Percentiles rank a stretch among this genome's conserved stretches.
phyloP scores from a whole-genome alignment of 2,113 vertebrate genomes.

The Asarcornis scutulata region DNA sequence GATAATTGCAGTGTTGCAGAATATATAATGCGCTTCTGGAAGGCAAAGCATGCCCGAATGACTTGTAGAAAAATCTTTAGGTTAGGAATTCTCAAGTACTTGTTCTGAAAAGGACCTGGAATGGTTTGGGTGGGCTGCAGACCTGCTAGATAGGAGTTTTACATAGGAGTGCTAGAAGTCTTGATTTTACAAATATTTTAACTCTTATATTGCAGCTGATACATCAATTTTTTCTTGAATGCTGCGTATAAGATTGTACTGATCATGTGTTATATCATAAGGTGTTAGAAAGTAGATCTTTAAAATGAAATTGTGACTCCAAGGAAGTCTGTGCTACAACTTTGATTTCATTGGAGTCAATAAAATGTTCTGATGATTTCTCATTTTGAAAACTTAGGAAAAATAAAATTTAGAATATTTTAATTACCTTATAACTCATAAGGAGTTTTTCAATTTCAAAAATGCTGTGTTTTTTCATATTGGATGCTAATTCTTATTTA shows the following conservation, averaged over 20 bases:
- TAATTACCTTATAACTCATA: not conserved
- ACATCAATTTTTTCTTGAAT: not conserved
- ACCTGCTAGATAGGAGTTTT: not conserved
- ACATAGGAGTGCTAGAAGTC: not conserved
- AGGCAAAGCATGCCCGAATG: not conserved
- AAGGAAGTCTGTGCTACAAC: not conserved
- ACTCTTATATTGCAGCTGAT: not conserved
- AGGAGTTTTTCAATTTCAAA: not conserved
- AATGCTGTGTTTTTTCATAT: not conserved
- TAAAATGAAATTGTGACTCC: not conserved
- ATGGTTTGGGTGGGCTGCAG: not conserved
- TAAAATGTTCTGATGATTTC: not conserved
- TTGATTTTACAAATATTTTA: not conserved
- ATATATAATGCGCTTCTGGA: not conserved
- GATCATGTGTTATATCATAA: not conserved
- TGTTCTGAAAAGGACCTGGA: not conserved
- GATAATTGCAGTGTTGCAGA: not conserved
- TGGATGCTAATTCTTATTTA: not conserved
- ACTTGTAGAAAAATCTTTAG: not conserved
- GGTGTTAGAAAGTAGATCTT: not conserved
- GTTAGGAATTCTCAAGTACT: not conserved
- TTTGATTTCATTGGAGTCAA: not conserved
- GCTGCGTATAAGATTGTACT: rapidly evolving
- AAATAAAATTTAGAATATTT: not conserved
- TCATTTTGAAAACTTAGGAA: not conserved